phyloP scores from a whole-genome alignment of 2,888 invertebrate species.

The Habroteleia sp. region DNA sequence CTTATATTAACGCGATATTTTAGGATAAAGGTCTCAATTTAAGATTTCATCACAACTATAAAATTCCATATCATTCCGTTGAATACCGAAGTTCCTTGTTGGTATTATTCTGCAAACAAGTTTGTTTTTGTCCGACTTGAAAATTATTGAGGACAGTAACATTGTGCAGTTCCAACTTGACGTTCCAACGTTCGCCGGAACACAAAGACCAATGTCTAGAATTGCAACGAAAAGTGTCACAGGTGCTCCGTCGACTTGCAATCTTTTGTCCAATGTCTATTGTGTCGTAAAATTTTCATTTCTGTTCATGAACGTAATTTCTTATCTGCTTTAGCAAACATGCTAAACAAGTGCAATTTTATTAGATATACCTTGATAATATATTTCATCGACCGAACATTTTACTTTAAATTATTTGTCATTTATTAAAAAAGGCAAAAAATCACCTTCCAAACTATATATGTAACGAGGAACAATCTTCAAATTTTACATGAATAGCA shows the following conservation, averaged over 20 bases:
- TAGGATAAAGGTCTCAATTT: too few relatives aligned
- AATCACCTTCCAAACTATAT: too few relatives aligned
- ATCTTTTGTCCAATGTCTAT: slow-evolving; percentile 12
- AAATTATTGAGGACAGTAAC: slow-evolving; percentile 34
- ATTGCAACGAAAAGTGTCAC: slow-evolving; percentile 28
- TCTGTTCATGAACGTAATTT: slow-evolving; percentile 4
- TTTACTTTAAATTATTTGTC: too few relatives aligned
- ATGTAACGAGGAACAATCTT: too few relatives aligned
- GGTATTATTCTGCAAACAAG: slow-evolving; percentile 16
- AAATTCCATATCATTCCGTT: neutral
- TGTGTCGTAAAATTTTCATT: slow-evolving; percentile 6
- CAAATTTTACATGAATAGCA: too few relatives aligned
- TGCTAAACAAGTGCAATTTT: too few relatives aligned
- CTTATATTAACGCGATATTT: too few relatives aligned
- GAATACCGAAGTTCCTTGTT: neutral
- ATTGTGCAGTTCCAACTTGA: slow-evolving; percentile 19
- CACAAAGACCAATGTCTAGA: slow-evolving; percentile 19
- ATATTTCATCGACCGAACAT: too few relatives aligned
- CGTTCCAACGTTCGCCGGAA: slow-evolving; percentile 8
- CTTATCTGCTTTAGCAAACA: neutral
- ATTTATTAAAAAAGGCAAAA: too few relatives aligned
- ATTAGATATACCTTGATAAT: too few relatives aligned
- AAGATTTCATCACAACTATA: neutral
- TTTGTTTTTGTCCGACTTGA: slow-evolving; percentile 17
- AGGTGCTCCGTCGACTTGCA: slow-evolving; percentile 19